Conservation (phyloP, 2,888 invertebrate species). For the Geotrupes spiniger region DNA sequence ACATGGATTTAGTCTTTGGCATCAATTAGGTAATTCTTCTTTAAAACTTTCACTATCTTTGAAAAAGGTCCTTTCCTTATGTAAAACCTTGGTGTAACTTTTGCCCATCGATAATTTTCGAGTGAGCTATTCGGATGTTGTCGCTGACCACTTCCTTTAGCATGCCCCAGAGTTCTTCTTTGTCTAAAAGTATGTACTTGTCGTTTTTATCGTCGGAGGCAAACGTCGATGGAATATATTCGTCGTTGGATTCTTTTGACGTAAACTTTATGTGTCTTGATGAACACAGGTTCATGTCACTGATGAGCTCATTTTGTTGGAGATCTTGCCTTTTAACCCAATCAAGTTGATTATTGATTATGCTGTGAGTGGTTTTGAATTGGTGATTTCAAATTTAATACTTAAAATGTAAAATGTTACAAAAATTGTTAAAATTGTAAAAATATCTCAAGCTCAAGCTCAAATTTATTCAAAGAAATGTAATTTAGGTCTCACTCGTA, state of each 20-base stretch:
- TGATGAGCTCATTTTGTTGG: constrained; percentile 27
- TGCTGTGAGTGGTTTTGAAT: background rate
- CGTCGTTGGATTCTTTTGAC: constrained; percentile 22
- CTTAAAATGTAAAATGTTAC: too few species aligned
- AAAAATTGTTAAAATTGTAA: too few species aligned
- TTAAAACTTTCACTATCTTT: constrained; percentile 25
- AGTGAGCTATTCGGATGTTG: constrained; percentile 25
- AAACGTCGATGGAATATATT: constrained; percentile 32
- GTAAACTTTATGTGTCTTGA: constrained; percentile 37
- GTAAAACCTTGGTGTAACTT: constrained; percentile 3
- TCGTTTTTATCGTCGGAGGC: constrained; percentile 50
- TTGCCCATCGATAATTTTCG: constrained; percentile 4
- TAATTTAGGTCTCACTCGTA: too few species aligned
- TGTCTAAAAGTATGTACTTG: constrained; percentile 58
- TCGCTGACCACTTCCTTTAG: constrained; percentile 56
- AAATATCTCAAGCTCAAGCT: too few species aligned
- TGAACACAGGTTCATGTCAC: constrained; percentile 25
- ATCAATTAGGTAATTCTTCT: constrained; percentile 10
- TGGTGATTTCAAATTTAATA: constrained; percentile 6
- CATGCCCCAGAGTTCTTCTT: constrained; percentile 61
- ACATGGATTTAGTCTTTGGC: constrained; percentile 5
- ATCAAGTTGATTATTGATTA: background rate
- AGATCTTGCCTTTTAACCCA: constrained; percentile 2
- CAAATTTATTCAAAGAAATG: too few species aligned
- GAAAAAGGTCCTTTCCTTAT: constrained; percentile 4